Evolutionary conservation across 92 coral and sea anemone species (phyloP).

Genomic region (Siderastrea siderea): DNA sequence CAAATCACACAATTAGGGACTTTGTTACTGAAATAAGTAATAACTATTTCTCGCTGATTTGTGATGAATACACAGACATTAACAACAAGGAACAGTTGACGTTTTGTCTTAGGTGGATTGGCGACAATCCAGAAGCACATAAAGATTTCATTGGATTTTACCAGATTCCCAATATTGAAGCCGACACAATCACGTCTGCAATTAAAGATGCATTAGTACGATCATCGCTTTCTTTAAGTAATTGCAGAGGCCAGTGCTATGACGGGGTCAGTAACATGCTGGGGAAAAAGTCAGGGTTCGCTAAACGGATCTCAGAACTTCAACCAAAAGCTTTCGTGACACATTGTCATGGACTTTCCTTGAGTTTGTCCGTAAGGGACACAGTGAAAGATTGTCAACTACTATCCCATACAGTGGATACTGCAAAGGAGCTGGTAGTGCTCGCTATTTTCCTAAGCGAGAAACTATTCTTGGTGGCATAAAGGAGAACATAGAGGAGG

Average conservation of each 20-base stretch:
- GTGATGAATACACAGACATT: not conserved
- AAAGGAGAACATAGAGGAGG: too few relatives aligned
- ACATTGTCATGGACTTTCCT: conserved; percentile 46
- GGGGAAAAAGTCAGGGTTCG: conserved; percentile 33
- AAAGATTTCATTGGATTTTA: conserved; percentile 64
- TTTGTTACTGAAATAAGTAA: conserved; percentile 30
- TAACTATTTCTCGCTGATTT: not conserved
- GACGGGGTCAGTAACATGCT: conserved; percentile 74
- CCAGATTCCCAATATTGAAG: conserved; percentile 49
- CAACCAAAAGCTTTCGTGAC: conserved; percentile 61
- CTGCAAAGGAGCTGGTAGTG: not conserved
- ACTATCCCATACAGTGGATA: not conserved
- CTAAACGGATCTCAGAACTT: conserved; percentile 25
- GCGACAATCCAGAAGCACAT: conserved; percentile 28
- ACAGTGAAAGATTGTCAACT: not conserved
- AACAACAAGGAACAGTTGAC: conserved; percentile 61
- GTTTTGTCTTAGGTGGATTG: conserved; percentile 58
- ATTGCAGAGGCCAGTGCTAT: conserved; percentile 71
- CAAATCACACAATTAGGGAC: conserved; percentile 24
- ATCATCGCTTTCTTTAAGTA: conserved; percentile 15
- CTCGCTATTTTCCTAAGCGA: too few relatives aligned
- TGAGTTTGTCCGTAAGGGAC: not conserved
- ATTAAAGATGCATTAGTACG: not conserved
- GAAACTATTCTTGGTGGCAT: too few relatives aligned
- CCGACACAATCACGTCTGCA: not conserved